Percentiles rank a stretch among this genome's conserved stretches.
Conservation (phyloP, 2,113 vertebrate species). For the Cyanistes caeruleus region DNA sequence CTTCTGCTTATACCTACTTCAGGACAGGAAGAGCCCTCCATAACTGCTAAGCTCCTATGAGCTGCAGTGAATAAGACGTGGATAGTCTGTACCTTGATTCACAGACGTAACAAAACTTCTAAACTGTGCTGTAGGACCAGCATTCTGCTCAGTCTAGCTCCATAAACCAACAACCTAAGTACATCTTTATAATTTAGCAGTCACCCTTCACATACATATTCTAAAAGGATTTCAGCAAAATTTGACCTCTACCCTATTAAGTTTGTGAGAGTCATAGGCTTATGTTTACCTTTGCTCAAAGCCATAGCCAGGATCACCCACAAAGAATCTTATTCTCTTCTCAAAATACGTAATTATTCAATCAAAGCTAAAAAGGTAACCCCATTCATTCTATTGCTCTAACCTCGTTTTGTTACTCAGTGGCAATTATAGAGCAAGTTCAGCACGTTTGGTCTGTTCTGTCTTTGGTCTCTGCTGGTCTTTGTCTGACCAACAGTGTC, state of each 20-base stretch:
- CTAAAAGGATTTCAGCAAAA: neutral
- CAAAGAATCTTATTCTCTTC: neutral
- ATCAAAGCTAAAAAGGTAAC: neutral
- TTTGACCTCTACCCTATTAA: neutral
- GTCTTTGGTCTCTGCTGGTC: neutral
- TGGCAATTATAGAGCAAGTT: neutral
- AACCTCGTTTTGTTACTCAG: neutral
- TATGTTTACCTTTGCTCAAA: neutral
- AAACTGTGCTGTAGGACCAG: neutral
- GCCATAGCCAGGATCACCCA: neutral
- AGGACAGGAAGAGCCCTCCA: neutral
- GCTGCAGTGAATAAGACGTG: neutral
- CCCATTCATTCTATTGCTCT: neutral
- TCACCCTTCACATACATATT: neutral
- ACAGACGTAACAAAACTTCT: neutral
- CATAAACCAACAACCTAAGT: neutral
- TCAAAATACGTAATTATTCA: neutral
- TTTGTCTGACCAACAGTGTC: neutral
- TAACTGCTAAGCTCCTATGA: neutral
- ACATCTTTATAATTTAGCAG: neutral
- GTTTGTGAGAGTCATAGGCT: neutral
- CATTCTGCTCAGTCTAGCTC: neutral
- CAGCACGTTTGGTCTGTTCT: neutral
- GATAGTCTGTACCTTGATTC: neutral
- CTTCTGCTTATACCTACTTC: neutral